Conservation (phyloP, 2,113 vertebrate genomes). For the Sigmodon hispidus region DNA sequence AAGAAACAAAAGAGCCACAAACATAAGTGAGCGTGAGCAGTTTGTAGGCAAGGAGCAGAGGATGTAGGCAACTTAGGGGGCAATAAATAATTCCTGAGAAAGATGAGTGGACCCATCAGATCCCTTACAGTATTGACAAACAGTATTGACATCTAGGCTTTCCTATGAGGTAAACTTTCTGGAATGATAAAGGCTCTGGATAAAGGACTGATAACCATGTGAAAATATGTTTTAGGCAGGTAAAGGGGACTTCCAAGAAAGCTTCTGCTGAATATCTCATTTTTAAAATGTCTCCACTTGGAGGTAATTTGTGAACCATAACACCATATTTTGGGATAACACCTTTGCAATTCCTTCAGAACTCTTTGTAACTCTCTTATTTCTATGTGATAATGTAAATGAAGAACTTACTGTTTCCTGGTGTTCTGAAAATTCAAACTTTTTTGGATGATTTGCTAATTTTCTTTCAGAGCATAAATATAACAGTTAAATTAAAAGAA, state of each 20-base stretch:
- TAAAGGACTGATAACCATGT: background rate
- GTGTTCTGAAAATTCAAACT: background rate
- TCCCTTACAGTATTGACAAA: too few relatives aligned
- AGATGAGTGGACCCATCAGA: background rate
- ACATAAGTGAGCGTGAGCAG: background rate
- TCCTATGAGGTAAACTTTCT: background rate
- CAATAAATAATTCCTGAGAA: background rate
- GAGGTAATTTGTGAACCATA: background rate
- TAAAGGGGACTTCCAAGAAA: background rate
- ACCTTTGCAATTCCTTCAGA: background rate
- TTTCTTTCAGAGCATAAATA: background rate
- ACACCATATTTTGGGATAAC: background rate
- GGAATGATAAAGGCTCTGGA: background rate
- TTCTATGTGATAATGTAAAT: background rate
- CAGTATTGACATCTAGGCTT: background rate
- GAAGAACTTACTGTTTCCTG: background rate
- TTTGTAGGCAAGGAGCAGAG: background rate
- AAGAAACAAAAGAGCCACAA: background rate
- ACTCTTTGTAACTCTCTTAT: background rate
- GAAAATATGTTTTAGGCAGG: too few relatives aligned
- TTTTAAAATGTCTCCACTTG: background rate
- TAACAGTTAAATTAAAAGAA: background rate
- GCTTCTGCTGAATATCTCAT: background rate
- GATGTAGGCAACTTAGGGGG: background rate
- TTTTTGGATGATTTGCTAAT: constrained; percentile 35